Conservation (phyloP, 1,140 invertebrate species). For the Micrasema minimum region DNA sequence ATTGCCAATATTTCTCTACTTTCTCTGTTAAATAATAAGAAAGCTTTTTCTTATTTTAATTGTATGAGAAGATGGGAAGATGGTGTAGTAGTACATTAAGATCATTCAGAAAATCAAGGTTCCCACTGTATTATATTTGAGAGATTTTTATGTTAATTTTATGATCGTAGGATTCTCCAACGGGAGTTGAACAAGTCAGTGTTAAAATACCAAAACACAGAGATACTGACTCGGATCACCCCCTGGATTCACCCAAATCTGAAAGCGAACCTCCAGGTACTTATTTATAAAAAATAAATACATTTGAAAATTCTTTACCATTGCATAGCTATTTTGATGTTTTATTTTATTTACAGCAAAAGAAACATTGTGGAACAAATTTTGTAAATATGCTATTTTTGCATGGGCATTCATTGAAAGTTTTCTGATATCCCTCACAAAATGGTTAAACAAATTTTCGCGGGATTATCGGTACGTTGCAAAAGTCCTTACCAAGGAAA, state of each 20-base stretch:
- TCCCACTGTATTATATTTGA: too few species aligned
- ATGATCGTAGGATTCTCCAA: constrained; percentile 22
- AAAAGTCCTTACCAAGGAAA: constrained; percentile 79
- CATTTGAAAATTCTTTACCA: too few species aligned
- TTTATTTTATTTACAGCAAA: constrained; percentile 54
- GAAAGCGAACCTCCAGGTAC: constrained; percentile 43
- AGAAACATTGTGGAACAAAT: constrained; percentile 56
- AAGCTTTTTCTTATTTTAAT: too few species aligned
- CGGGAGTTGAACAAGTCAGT: constrained; percentile 32
- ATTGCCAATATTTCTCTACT: too few species aligned
- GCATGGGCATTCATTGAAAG: constrained; percentile 80
- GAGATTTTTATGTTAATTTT: too few species aligned
- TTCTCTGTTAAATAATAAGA: too few species aligned
- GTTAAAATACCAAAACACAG: constrained; percentile 38
- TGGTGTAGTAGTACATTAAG: too few species aligned
- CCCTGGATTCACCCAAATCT: constrained; percentile 45
- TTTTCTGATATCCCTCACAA: constrained; percentile 87
- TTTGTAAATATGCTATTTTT: constrained; percentile 50
- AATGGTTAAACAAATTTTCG: constrained; percentile 87
- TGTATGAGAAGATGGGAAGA: too few species aligned
- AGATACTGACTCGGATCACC: constrained; percentile 45
- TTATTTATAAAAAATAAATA: neutral
- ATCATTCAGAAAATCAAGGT: too few species aligned
- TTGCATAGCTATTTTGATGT: too few species aligned
- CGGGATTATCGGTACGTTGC: constrained; percentile 94